phyloP scores from a whole-genome alignment of 2,888 invertebrate species.

The Monochamus alternatus region DNA sequence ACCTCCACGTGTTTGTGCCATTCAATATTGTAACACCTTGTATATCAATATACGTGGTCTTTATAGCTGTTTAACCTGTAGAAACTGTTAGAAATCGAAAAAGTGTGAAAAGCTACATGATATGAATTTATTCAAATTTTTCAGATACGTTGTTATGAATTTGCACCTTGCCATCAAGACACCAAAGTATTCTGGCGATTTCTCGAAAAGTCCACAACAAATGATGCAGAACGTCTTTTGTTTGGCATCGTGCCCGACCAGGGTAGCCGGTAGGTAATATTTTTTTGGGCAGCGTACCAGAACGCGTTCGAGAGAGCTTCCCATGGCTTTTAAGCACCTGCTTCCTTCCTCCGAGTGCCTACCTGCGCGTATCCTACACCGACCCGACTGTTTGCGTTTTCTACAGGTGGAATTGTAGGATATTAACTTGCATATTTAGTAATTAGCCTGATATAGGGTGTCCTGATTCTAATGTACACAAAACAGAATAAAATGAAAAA shows the following conservation, averaged over 20 bases:
- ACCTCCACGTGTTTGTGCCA: too few species aligned
- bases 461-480: too few species aligned
- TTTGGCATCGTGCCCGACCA: neutral
- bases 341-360: conserved; percentile 64
- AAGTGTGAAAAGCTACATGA: too few species aligned
- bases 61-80: too few species aligned
- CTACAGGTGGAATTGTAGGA: conserved; percentile 16
- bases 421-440: too few species aligned
- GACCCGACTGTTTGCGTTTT: conserved; percentile 9
- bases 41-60: too few species aligned
- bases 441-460: too few species aligned
- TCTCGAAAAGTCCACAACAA: neutral
- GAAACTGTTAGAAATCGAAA: too few species aligned
- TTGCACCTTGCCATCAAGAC: neutral
- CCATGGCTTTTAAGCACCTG: conserved; percentile 60
- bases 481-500: too few species aligned
- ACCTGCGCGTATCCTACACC: conserved; percentile 66
- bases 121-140: too few species aligned
- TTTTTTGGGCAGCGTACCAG: conserved; percentile 24
- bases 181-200: neutral
- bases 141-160: too few species aligned
- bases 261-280: conserved; percentile 10
- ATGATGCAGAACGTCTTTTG: conserved; percentile 6
- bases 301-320: conserved; percentile 22
- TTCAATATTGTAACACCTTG: too few species aligned